phyloP scores from a whole-genome alignment of 1,140 invertebrate genomes.

The Leptinotarsa lineolata region DNA sequence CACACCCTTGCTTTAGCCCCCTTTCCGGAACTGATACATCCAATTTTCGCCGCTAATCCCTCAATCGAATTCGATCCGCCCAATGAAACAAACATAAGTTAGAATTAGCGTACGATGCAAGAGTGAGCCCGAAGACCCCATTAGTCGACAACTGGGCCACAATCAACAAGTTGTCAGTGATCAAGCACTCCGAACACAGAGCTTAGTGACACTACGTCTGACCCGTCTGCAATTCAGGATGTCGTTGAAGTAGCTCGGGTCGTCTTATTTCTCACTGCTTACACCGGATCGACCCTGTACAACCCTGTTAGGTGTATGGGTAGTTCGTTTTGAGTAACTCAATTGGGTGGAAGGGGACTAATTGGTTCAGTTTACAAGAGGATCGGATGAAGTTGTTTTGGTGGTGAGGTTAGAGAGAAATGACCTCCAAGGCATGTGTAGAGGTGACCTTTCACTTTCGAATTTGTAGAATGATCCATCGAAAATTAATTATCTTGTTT shows the following conservation, averaged over 20 bases:
- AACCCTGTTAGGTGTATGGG: too few relatives aligned
- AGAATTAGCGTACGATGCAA: neutral
- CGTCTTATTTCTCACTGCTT: neutral
- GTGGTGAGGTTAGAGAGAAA: too few relatives aligned
- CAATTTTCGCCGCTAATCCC: neutral
- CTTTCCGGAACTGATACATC: too few relatives aligned
- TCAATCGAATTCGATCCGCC: neutral
- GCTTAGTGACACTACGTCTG: neutral
- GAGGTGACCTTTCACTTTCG: too few relatives aligned
- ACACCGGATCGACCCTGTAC: neutral
- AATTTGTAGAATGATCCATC: too few relatives aligned
- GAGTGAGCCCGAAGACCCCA: neutral
- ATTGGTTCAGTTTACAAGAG: too few relatives aligned
- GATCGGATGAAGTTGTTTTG: too few relatives aligned
- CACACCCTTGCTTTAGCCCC: too few relatives aligned
- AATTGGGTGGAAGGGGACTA: too few relatives aligned
- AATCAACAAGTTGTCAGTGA: constrained; percentile 21
- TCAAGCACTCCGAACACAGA: constrained; percentile 2
- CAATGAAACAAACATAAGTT: constrained; percentile 1
- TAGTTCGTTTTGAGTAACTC: too few relatives aligned
- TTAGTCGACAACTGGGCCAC: neutral
- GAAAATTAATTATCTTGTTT: too few relatives aligned
- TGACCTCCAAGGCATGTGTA: too few relatives aligned
- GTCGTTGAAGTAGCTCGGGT: neutral
- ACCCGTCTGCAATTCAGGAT: neutral